phyloP scores from a whole-genome alignment of 2,888 invertebrate species.

The Ophraella communa region DNA sequence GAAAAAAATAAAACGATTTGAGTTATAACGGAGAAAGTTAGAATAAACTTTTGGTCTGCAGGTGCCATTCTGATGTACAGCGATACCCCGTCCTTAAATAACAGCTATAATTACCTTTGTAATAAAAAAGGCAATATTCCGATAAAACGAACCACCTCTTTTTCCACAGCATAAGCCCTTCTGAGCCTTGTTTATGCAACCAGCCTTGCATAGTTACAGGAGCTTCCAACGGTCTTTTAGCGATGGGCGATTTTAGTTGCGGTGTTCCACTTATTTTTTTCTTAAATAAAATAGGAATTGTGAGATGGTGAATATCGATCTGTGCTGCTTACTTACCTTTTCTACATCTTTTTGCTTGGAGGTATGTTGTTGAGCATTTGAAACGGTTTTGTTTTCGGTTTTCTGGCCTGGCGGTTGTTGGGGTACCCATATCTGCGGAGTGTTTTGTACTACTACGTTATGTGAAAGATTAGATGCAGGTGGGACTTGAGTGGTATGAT shows the following conservation, averaged over 20 bases:
- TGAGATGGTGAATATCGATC: too few relatives aligned
- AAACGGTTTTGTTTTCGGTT: conserved; percentile 32
- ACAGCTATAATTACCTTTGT: conserved; percentile 72
- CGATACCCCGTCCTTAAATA: neutral
- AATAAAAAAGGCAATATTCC: conserved; percentile 92
- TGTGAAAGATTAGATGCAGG: conserved; percentile 46
- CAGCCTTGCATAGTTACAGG: conserved; percentile 88
- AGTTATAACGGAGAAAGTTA: too few relatives aligned
- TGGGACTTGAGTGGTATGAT: conserved; percentile 38
- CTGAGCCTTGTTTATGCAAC: conserved; percentile 91
- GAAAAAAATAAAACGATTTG: too few relatives aligned
- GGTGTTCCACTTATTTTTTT: conserved; percentile 38
- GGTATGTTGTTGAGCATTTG: conserved; percentile 25
- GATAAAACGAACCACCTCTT: conserved; percentile 94
- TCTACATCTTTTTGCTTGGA: conserved; percentile 46
- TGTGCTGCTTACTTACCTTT: conserved; percentile 1
- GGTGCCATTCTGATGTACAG: too few relatives aligned
- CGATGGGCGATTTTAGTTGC: conserved; percentile 79
- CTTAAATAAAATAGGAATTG: neutral
- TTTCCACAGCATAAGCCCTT: conserved; percentile 92
- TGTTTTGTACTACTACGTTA: conserved; percentile 48
- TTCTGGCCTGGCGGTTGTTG: conserved; percentile 51
- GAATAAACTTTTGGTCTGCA: too few relatives aligned
- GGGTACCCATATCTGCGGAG: conserved; percentile 53
- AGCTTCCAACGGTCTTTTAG: conserved; percentile 83